These are phyloP conservation scores for Parnassius orleans DNA, from an alignment of 2,888 invertebrate species.

Conservation along the genomic window DNA sequence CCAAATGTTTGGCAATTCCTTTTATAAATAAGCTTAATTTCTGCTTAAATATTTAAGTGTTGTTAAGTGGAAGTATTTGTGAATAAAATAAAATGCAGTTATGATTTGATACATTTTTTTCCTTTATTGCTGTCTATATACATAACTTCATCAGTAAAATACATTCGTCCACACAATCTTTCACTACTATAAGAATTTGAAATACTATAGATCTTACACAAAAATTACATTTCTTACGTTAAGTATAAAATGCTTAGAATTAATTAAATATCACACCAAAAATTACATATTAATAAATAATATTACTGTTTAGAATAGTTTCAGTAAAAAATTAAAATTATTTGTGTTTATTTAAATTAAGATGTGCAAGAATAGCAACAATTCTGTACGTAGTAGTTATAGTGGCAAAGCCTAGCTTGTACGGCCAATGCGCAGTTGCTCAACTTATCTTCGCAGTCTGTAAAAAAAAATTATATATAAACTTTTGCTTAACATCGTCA, in stretches of 20 bases:
- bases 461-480: slow-evolving; percentile 27
- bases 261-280: slow-evolving; percentile 65
- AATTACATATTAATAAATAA: slow-evolving; percentile 29
- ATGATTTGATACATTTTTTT: slow-evolving; percentile 8
- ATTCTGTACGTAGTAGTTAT: slow-evolving; percentile 90
- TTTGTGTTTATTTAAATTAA: slow-evolving; percentile 8
- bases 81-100: slow-evolving; percentile 11
- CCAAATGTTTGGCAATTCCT: slow-evolving; percentile 13
- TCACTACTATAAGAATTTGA: neutral
- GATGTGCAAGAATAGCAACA: slow-evolving; percentile 88
- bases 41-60: slow-evolving; percentile 34
- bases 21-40: slow-evolving; percentile 29
- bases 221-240: slow-evolving; percentile 24
- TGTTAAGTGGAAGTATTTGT: slow-evolving; percentile 6
- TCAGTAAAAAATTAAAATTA: neutral
- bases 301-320: neutral
- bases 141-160: slow-evolving; percentile 25
- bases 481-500: too few relatives aligned
- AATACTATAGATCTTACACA: slow-evolving; percentile 20
- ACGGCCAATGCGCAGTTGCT: slow-evolving; percentile 90
- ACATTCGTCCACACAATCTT: neutral
- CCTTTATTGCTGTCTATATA: slow-evolving; percentile 28
- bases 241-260: slow-evolving; percentile 38
- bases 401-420: slow-evolving; percentile 92
- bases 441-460: slow-evolving; percentile 86